Percentiles rank a stretch among this genome's conserved stretches.
phyloP scores from a whole-genome alignment of 2,797 vertebrate genomes.

The Melanotaenia parkinsoni region DNA sequence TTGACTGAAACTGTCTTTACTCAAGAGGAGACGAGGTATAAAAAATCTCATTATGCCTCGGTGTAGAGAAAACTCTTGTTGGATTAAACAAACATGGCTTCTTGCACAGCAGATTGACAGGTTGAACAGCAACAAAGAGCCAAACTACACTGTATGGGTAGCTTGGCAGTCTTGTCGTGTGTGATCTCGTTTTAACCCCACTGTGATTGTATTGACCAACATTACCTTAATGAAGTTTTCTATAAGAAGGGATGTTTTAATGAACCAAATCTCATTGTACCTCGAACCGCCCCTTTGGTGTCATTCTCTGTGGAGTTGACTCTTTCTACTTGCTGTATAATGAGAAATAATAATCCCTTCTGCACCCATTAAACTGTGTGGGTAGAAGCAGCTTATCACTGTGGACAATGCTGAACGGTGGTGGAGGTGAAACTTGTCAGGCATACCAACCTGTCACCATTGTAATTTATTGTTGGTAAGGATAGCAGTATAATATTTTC shows the following conservation, averaged over 20 bases:
- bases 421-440: slow-evolving; percentile 47
- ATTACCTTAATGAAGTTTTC: slow-evolving; percentile 23
- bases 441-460: slow-evolving; percentile 36
- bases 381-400: slow-evolving; percentile 54
- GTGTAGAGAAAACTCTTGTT: slow-evolving; percentile 60
- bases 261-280: slow-evolving; percentile 24
- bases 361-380: slow-evolving; percentile 53
- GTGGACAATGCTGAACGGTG: slow-evolving; percentile 35
- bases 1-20: slow-evolving; percentile 39
- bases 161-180: slow-evolving; percentile 54
- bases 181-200: slow-evolving; percentile 53
- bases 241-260: slow-evolving; percentile 32
- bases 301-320: slow-evolving; percentile 44
- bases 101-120: slow-evolving; percentile 67
- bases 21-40: slow-evolving; percentile 50
- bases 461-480: slow-evolving; percentile 26
- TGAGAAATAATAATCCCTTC: slow-evolving; percentile 69
- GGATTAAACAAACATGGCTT: slow-evolving; percentile 75
- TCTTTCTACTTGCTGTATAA: slow-evolving; percentile 63
- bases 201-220: slow-evolving; percentile 61
- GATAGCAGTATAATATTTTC: neutral
- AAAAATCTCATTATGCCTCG: slow-evolving; percentile 69
- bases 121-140: slow-evolving; percentile 50
- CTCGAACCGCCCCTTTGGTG: slow-evolving; percentile 32
- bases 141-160: slow-evolving; percentile 64